phyloP scores from a whole-genome alignment of 1,140 invertebrate genomes.

The Drosophila bifasciata region DNA sequence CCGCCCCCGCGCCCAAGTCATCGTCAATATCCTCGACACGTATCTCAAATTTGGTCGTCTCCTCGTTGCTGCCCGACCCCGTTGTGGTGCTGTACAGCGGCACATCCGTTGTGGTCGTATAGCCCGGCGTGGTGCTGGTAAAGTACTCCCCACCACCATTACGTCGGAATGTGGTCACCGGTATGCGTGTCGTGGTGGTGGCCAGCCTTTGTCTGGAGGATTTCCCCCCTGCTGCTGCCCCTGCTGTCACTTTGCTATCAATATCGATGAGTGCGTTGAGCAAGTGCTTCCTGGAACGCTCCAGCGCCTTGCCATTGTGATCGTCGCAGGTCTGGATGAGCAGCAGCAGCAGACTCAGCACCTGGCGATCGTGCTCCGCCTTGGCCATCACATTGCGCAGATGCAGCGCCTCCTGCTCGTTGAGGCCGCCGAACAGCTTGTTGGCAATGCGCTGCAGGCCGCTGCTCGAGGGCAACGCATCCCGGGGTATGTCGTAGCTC shows the following conservation, averaged over 20 bases:
- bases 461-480: conserved; percentile 72
- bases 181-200: conserved; percentile 69
- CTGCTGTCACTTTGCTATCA: conserved; percentile 82
- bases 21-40: conserved; percentile 78
- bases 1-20: conserved; percentile 1
- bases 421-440: conserved; percentile 90
- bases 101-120: conserved; percentile 67
- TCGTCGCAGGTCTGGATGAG: conserved; percentile 91
- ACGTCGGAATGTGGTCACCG: conserved; percentile 72
- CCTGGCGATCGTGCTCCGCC: conserved; percentile 90
- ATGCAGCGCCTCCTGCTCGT: conserved; percentile 89
- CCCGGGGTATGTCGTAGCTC: conserved; percentile 73
- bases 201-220: conserved; percentile 65
- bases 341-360: conserved; percentile 89
- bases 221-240: conserved; percentile 52
- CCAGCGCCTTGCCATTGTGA: conserved; percentile 87
- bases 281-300: conserved; percentile 87
- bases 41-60: conserved; percentile 81
- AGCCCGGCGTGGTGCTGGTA: conserved; percentile 64
- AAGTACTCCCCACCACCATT: conserved; percentile 47
- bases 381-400: conserved; percentile 92
- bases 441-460: conserved; percentile 88
- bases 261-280: conserved; percentile 87
- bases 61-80: conserved; percentile 60
- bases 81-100: conserved; percentile 59